Base-by-base conservation (phyloP, 2,888 invertebrate genomes). In the Metalampra italica region DNA sequence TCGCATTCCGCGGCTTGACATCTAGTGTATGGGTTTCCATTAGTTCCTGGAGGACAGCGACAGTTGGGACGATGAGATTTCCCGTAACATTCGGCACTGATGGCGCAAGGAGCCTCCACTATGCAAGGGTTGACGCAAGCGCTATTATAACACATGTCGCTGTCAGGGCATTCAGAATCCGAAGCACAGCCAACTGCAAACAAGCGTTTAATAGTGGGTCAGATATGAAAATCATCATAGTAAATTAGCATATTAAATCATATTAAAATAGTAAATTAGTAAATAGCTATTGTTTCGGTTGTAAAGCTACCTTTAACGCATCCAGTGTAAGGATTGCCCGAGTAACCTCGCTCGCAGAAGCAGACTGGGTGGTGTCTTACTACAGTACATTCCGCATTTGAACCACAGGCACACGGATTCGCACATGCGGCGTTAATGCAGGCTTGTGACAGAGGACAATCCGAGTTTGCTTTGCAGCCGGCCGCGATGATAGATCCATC, bases 361-460 rank as follows among this genome's bases (percentile, higher is more conserved):
- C 97, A 97, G 12, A 95, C 93, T 12, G 97, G 96, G 79, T 96
- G 95, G 73, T 97, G 97, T 76, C 95, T 93, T 46, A 92, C 88
- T 9, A 97, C 95, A 51, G 90, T 90, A 73, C 97, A 97, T 60
- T 95, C 94, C 5, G 97, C 93, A 68, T 96, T 93, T 1, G 92
- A 89, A 43, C 97, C 97, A 66, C 96, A 96, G 65, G 94, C 94
- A 71, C 97, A 97, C 0, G 97, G 97, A 68, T 93, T 94, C 9
- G 94, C 92, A 71, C 97, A 97, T 14, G 92, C 90, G 34, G 92
- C 90, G 67, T 96, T 97, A 46, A 96, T 91, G 71, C 97, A 97
- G 1, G 96, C 94, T 82, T 96, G 95, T 32, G 94, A 93, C 50
- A 93, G 86, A 5, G 95, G 92, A 73, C 97, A 97, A 56, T 97